Base-by-base conservation (phyloP, 2,888 invertebrate species). In the Mellilla xanthometata region DNA sequence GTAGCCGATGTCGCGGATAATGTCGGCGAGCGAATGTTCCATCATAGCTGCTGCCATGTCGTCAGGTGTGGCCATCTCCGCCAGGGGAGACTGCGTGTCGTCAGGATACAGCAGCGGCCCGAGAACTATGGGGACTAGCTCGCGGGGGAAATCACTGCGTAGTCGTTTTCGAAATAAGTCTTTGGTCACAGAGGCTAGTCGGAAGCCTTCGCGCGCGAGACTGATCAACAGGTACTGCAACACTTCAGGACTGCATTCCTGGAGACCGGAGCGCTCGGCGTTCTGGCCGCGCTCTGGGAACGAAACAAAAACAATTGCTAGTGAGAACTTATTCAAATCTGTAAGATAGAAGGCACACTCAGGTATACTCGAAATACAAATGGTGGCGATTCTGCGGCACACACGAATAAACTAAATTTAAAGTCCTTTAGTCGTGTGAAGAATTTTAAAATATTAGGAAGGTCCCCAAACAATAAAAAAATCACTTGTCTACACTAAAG, bases 1-100 rank as follows among this genome's bases (percentile, higher is more conserved):
- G 84, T 96, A 97, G 40, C 99, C 97, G 72, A 98, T 93, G 86
- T 99, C 99, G 76, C 95, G 93, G 68, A 99, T 94, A 70, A 98
- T 92, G 72, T 98, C 98, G 55, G 97, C 95, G 72, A 96, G 87
- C 52, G 95, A 93, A 73, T 93, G 94, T 64, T 95, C 95, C 93
- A 93, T 94, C 83, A 91, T 90, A 77, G 90, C 91, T 49, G 86
- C 75, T 59, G 90, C 77, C 89, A 89, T 91, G 76, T 91, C 93
- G 79, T 88, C 92, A 62, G 91, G 91, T 62, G 92, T 91, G 61
- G 92, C 91, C 92, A 93, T 92, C 75, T 89, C 89, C 72, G 91
- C 91, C 50, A 92, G 90, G 45, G 93, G 91, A 64, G 92, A 88
- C 84, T 93, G 92, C 56, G 92, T 92, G 78, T 94, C 93, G 88